Percentiles rank a stretch among this genome's conserved stretches.
Evolutionary conservation across 1,140 invertebrate species (phyloP).

Genomic region (Himalopsyche phryganea): DNA sequence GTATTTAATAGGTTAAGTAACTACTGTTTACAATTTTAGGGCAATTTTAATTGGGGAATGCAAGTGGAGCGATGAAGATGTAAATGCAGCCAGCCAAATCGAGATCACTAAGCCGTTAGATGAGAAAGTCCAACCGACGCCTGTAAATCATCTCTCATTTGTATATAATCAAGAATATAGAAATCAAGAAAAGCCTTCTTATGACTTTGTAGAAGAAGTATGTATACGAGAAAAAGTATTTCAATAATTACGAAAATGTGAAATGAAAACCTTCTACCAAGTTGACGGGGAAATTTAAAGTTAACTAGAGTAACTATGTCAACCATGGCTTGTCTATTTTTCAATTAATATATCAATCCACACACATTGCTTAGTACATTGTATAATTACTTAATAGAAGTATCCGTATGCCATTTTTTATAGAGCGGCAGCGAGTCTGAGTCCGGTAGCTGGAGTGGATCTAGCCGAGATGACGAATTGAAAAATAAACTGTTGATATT

Average conservation of each 20-base stretch:
- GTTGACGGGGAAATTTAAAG: no score
- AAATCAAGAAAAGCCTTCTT: conserved; percentile 1
- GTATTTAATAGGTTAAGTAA: no score
- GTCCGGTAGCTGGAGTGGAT: conserved; percentile 28
- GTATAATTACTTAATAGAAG: no score
- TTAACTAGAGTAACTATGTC: no score
- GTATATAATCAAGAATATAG: conserved; percentile 24
- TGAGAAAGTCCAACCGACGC: conserved; percentile 2
- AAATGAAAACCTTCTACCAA: no score
- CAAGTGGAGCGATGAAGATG: conserved; percentile 27
- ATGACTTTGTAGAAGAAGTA: conserved; percentile 29
- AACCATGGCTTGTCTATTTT: no score
- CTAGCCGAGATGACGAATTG: conserved; percentile 49
- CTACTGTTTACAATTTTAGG: no score
- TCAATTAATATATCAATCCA: no score
- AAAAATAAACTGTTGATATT: conserved; percentile 66
- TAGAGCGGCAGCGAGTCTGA: conserved; percentile 24
- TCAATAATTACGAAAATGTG: no score
- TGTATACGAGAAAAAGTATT: conserved; percentile 1
- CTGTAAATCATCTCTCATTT: conserved; percentile 13
- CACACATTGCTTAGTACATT: no score
- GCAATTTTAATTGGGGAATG: conserved; percentile 28
- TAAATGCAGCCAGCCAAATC: not conserved
- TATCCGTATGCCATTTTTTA: not conserved
- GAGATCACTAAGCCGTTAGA: not conserved